These are phyloP conservation scores for Aspidiotus rigidus DNA, from an alignment of 2,888 invertebrate species.

Conservation along the genomic window DNA sequence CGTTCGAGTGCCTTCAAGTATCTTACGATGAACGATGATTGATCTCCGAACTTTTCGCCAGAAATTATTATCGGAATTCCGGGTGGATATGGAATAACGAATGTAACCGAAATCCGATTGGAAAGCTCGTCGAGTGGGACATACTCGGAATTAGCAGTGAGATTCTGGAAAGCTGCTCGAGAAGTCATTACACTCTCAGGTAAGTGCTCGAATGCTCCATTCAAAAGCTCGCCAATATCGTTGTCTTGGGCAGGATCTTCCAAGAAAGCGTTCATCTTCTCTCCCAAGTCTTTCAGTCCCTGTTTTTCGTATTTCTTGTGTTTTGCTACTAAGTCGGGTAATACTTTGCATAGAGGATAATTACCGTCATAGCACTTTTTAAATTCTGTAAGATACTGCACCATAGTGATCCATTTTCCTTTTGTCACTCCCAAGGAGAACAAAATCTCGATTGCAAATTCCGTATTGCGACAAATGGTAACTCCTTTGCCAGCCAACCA, in stretches of 20 bases:
- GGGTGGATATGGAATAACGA: neutral
- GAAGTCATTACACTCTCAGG: neutral
- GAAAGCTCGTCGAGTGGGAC: neutral
- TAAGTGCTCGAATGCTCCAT: neutral
- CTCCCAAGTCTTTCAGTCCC: neutral
- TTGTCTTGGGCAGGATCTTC: neutral
- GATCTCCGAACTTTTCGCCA: neutral
- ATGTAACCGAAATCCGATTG: neutral
- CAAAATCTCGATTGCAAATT: neutral
- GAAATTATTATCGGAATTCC: neutral
- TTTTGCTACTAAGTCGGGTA: neutral
- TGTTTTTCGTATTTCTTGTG: neutral
- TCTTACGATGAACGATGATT: neutral
- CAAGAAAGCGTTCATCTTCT: neutral
- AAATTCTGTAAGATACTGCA: neutral
- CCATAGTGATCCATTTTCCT: neutral
- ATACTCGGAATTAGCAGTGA: neutral
- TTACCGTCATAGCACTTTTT: neutral
- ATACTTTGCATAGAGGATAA: neutral
- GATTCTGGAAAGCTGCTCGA: neutral
- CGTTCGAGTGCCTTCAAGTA: slow-evolving; percentile 2
- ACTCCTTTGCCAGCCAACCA: neutral
- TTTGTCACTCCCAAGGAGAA: neutral
- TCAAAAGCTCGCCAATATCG: neutral
- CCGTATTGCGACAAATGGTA: neutral